Conservation (phyloP, 2,888 invertebrate species). For the Crematogaster levior region DNA sequence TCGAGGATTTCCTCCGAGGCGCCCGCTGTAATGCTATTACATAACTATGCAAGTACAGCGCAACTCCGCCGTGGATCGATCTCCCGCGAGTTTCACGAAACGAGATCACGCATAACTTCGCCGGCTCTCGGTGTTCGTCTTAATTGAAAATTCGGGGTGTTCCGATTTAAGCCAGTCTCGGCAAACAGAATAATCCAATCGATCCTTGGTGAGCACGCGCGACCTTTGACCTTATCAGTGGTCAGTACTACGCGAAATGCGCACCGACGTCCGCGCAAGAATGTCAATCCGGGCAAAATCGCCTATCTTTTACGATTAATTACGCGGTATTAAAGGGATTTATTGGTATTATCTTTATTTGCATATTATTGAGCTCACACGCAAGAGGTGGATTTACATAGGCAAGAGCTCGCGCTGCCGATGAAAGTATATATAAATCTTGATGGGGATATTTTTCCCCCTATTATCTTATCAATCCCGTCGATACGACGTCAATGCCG, state of each 20-base stretch:
- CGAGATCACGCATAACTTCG: constrained; percentile 46
- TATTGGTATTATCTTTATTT: background rate
- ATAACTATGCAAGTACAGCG: constrained; percentile 4
- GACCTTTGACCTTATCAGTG: constrained; percentile 69
- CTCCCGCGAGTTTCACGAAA: constrained; percentile 3
- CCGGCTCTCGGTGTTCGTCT: constrained; percentile 36
- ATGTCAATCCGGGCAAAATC: background rate
- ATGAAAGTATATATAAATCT: background rate
- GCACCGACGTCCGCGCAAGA: background rate
- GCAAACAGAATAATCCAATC: constrained; percentile 66
- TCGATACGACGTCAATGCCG: constrained; percentile 1
- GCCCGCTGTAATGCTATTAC: background rate
- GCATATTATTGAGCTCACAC: background rate
- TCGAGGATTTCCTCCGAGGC: background rate
- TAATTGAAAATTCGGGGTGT: constrained; percentile 46
- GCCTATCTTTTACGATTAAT: constrained; percentile 36
- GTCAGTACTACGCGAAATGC: constrained; percentile 41
- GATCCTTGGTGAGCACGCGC: constrained; percentile 65
- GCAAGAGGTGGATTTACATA: background rate
- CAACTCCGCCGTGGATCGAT: constrained; percentile 3
- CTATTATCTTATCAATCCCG: constrained; percentile 37
- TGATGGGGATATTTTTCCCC: background rate
- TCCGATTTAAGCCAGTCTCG: constrained; percentile 53
- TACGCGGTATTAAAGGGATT: background rate
- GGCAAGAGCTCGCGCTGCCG: background rate